Evolutionary conservation across 2,888 invertebrate genomes (phyloP), one percentile per base, ranked within the genome.

Genomic region (Copidosoma aretas): DNA sequence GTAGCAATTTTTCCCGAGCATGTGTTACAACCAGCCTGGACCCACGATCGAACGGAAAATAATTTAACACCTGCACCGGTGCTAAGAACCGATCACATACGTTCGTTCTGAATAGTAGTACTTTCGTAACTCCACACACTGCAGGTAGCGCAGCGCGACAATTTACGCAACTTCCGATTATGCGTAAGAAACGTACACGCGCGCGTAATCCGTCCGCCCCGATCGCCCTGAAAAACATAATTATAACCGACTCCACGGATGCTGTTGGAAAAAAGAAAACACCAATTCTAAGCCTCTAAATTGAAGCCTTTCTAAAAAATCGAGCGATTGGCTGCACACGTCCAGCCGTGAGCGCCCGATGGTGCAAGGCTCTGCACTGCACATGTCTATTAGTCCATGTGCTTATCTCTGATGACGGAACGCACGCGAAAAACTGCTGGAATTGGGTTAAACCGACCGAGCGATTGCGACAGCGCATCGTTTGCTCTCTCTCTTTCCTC

Each of bases 391-490:
- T 3, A 46, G 43, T 8, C 4, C 43, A 8, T 32, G 8, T 3
- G 32, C 32, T 32, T 32, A 32, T 32, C 32, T 32, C 3, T 32
- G 32, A 32, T 15, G 43, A 12, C 12, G 43, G 43, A 15, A 46
- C 17, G 12, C 43, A 46, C 43, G 14, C 43, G 43, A 46, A 46
- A 46, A 46, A 46, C 43, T 46, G 17, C 32, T 66, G 73, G 67
- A 80, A 80, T 80, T 78, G 71, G 80, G 80, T 79, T 78, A 79
- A 17, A 80, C 78, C 77, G 75, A 65, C 65, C 15, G 69, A 72
- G 73, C 77, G 77, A 77, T 80, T 79, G 78, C 76, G 80, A 77
- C 78, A 78, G 78, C 79, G 79, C 78, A 79, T 75, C 76, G 79
- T 80, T 80, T 77, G 32, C 32, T 8, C n/a, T 8, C 32, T 76